phyloP scores from a whole-genome alignment of 1,140 invertebrate genomes.

The Macrobrachium nipponense region DNA sequence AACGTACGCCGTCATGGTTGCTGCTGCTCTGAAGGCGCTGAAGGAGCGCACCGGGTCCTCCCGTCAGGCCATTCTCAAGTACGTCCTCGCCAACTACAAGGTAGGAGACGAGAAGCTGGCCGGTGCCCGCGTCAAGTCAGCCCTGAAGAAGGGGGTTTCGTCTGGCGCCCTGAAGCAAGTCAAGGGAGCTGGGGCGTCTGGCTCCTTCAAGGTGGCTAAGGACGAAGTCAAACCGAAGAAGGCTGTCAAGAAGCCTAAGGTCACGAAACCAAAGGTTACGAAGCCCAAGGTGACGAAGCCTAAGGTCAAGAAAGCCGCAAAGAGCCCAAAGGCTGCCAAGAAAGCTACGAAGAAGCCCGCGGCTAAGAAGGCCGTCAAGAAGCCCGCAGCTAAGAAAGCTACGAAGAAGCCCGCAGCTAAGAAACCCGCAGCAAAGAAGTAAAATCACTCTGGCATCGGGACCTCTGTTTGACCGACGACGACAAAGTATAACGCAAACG shows the following conservation, averaged over 20 bases:
- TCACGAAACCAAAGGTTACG: slow-evolving; percentile 17
- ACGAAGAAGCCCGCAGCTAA: slow-evolving; percentile 8
- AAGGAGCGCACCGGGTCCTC: slow-evolving; percentile 46
- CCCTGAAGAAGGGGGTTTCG: slow-evolving; percentile 36
- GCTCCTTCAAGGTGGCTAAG: slow-evolving; percentile 48
- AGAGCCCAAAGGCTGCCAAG: slow-evolving; percentile 5
- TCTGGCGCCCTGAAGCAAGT: slow-evolving; percentile 43
- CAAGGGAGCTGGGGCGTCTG: slow-evolving; percentile 51
- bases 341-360: slow-evolving; percentile 27
- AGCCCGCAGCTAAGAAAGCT: slow-evolving; percentile 27
- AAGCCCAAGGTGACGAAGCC: too few relatives aligned
- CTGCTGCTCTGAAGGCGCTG: slow-evolving; percentile 27
- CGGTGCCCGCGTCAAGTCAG: slow-evolving; percentile 31
- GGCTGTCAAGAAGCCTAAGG: slow-evolving; percentile 17
- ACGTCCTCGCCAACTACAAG: slow-evolving; percentile 39
- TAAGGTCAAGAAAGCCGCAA: background rate
- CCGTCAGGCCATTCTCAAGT: slow-evolving; percentile 49
- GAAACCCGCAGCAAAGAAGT: slow-evolving; percentile 38
- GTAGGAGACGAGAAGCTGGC: slow-evolving; percentile 53
- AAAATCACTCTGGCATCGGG: too few relatives aligned
- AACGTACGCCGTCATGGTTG: slow-evolving; percentile 43
- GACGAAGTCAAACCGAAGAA: slow-evolving; percentile 26
- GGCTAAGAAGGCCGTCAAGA: slow-evolving; percentile 27
- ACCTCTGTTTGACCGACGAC: too few relatives aligned
- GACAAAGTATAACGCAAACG: too few relatives aligned